Evolutionary conservation across 2,113 vertebrate genomes (phyloP).

Genomic region (Noctilio leporinus): DNA sequence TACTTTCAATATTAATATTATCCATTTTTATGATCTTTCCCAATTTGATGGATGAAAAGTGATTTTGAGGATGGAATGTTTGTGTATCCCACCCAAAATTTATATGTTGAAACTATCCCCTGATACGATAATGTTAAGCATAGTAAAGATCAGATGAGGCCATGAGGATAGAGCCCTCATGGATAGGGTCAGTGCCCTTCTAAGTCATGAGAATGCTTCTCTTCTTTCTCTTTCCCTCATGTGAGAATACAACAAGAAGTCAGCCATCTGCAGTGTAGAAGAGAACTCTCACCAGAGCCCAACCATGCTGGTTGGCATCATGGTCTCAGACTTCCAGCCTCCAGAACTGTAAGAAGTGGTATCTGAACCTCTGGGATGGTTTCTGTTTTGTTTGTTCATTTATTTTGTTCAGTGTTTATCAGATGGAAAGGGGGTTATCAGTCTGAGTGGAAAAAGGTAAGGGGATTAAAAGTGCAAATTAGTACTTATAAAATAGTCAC

Average conservation of each 20-base stretch:
- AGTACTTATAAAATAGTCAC: neutral
- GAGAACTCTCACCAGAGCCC: neutral
- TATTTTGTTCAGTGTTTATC: neutral
- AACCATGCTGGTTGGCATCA: neutral
- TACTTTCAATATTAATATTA: neutral
- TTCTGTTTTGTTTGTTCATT: neutral
- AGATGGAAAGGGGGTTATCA: neutral
- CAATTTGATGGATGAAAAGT: neutral
- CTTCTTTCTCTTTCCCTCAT: neutral
- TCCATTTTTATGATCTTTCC: neutral
- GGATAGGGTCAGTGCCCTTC: neutral
- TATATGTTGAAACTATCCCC: neutral
- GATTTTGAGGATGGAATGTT: neutral
- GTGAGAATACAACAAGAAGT: neutral
- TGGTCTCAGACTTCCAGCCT: neutral
- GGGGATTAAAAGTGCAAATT: neutral
- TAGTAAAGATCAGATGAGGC: neutral
- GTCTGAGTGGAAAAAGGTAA: neutral
- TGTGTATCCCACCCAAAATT: neutral
- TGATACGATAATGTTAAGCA: neutral
- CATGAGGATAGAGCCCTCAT: neutral
- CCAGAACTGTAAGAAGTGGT: neutral
- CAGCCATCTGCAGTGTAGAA: neutral
- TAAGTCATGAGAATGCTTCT: neutral
- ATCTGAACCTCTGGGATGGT: neutral